A percentile compares a stretch with the other conserved stretches of the same genome.
phyloP scores from a whole-genome alignment of 1,140 invertebrate genomes.

The Diuraphis noxia region DNA sequence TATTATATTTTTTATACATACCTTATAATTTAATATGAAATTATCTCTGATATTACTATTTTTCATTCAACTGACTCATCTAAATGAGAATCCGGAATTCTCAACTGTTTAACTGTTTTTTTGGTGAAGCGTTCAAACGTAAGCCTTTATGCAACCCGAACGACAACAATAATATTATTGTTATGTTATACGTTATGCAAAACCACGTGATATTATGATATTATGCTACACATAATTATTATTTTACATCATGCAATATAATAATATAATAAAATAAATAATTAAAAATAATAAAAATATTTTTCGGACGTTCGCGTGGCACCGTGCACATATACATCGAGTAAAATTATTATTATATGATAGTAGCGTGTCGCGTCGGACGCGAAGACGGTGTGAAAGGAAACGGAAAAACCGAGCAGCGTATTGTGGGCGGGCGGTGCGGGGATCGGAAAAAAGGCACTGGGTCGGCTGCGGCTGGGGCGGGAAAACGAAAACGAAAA shows the following conservation, averaged over 20 bases:
- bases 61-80: neutral
- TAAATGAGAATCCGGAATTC: too few relatives aligned
- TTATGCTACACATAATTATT: too few relatives aligned
- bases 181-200: neutral
- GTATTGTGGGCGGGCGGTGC: neutral
- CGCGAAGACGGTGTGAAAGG: constrained; percentile 42
- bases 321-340: neutral
- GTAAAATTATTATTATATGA: neutral
- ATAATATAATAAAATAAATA: too few relatives aligned
- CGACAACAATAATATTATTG: neutral
- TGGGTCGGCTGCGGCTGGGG: neutral
- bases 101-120: too few relatives aligned
- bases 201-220: neutral
- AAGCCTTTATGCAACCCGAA: neutral
- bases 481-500: constrained; percentile 9
- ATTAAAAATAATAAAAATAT: neutral
- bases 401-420: constrained; percentile 26
- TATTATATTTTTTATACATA: neutral
- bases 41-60: neutral
- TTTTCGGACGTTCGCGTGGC: neutral
- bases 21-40: neutral
- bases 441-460: neutral
- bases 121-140: neutral
- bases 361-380: neutral
- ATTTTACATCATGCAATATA: too few relatives aligned